phyloP scores from a whole-genome alignment of 2,797 vertebrate species.

The Crypturellus tataupa region DNA sequence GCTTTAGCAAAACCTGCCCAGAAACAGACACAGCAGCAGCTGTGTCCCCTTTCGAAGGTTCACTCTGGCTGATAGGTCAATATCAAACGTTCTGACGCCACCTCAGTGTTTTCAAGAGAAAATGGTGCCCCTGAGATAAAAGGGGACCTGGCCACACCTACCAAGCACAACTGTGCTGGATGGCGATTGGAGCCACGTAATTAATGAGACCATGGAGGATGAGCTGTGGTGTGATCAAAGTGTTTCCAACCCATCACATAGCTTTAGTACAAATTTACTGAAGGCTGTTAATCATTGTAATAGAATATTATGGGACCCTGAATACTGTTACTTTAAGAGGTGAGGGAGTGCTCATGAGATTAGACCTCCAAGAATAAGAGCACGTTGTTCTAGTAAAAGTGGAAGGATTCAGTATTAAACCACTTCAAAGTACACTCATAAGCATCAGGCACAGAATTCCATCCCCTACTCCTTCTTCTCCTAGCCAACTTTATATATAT shows the following conservation, averaged over 20 bases:
- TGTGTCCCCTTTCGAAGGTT: not conserved
- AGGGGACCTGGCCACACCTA: not conserved
- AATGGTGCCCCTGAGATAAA: not conserved
- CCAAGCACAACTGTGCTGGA: not conserved
- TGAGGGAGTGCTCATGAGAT: not conserved
- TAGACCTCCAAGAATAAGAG: not conserved
- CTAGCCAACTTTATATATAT: not conserved
- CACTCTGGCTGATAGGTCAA: not conserved
- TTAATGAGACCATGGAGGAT: conserved; percentile 1
- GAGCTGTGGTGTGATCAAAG: not conserved
- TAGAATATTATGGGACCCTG: not conserved
- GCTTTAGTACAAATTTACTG: not conserved
- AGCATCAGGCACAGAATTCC: not conserved
- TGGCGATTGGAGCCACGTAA: not conserved
- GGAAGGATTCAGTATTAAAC: not conserved
- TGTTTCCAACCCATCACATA: not conserved
- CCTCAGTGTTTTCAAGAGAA: not conserved
- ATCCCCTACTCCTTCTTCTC: not conserved
- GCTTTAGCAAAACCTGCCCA: not conserved
- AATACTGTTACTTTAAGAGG: not conserved
- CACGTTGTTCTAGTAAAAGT: not conserved
- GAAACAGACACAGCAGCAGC: not conserved
- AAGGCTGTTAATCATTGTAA: conserved; percentile 6
- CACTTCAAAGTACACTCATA: not conserved
- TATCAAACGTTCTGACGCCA: not conserved